phyloP scores from a whole-genome alignment of 2,888 invertebrate genomes.

The Drosophila paranaensis region DNA sequence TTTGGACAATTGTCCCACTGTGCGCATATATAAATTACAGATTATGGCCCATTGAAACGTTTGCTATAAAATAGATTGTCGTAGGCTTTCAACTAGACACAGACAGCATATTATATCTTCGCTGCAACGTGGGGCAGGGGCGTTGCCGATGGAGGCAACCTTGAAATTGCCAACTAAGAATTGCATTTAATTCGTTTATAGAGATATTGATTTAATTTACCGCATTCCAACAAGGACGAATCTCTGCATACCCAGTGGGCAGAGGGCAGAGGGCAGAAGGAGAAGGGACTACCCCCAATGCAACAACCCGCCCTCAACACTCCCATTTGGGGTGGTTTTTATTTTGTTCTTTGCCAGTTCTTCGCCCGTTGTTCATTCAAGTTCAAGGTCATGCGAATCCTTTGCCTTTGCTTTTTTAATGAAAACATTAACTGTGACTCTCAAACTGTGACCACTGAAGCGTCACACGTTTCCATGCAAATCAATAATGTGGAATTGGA shows the following conservation, averaged over 20 bases:
- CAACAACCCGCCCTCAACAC: not conserved
- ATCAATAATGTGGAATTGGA: slow-evolving; percentile 47
- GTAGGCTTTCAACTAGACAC: not conserved
- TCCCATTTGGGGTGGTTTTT: slow-evolving; percentile 27
- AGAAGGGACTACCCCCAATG: not conserved
- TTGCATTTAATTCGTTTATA: slow-evolving; percentile 54
- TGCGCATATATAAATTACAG: slow-evolving; percentile 6
- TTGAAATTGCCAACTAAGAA: slow-evolving; percentile 43
- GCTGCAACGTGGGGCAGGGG: not conserved
- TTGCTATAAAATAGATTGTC: slow-evolving; percentile 4
- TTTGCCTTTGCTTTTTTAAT: slow-evolving; percentile 12
- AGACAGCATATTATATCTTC: not conserved
- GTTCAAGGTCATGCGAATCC: slow-evolving; percentile 62
- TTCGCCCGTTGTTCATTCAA: slow-evolving; percentile 46
- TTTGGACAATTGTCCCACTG: slow-evolving; percentile 1
- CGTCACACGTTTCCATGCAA: slow-evolving; percentile 24
- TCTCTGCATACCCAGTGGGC: slow-evolving; percentile 5
- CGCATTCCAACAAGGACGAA: slow-evolving; percentile 45
- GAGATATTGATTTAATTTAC: slow-evolving; percentile 70
- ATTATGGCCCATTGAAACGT: slow-evolving; percentile 3
- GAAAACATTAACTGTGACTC: slow-evolving; percentile 27
- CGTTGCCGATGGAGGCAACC: slow-evolving; percentile 18
- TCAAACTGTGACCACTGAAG: not conserved
- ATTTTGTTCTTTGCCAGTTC: not conserved
- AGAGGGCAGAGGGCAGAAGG: too few species aligned